These are phyloP conservation scores for Macrostomum lignano DNA, from an alignment of 1,140 invertebrate species.

Conservation along the genomic window DNA sequence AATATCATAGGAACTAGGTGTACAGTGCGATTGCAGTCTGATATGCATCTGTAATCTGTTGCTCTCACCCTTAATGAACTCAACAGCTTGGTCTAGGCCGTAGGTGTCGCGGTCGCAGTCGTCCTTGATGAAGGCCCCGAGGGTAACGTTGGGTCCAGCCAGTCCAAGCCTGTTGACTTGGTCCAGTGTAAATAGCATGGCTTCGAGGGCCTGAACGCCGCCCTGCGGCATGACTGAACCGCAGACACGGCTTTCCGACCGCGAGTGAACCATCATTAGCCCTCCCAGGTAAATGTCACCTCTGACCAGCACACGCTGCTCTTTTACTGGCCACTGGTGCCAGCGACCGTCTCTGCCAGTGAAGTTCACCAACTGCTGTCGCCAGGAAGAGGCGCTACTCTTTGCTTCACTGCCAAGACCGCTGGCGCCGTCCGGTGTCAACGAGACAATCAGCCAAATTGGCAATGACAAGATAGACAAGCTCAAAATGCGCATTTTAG, in stretches of 20 bases:
- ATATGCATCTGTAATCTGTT: too few relatives aligned
- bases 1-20: too few relatives aligned
- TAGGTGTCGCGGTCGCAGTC: constrained; percentile 88
- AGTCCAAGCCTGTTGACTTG: constrained; percentile 36
- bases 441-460: too few relatives aligned
- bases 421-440: too few relatives aligned
- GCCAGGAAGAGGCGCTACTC: too few relatives aligned
- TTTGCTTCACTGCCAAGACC: too few relatives aligned
- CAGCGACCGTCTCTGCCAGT: not conserved
- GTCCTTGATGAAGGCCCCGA: constrained; percentile 62
- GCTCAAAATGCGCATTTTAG: too few relatives aligned
- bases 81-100: constrained; percentile 71
- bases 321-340: constrained; percentile 42
- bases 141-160: constrained; percentile 17
- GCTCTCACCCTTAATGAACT: constrained; percentile 76
- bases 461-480: too few relatives aligned
- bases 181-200: constrained; percentile 67
- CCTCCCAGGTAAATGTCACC: constrained; percentile 50
- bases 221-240: constrained; percentile 77
- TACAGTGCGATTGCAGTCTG: too few relatives aligned
- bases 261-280: constrained; percentile 73
- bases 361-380: not conserved
- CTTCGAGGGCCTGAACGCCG: constrained; percentile 53
- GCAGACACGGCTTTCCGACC: constrained; percentile 45
- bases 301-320: constrained; percentile 50